Evolutionary conservation across 2,888 invertebrate genomes (phyloP), one percentile per base, ranked within the genome.

Genomic region (Formica aserva): DNA sequence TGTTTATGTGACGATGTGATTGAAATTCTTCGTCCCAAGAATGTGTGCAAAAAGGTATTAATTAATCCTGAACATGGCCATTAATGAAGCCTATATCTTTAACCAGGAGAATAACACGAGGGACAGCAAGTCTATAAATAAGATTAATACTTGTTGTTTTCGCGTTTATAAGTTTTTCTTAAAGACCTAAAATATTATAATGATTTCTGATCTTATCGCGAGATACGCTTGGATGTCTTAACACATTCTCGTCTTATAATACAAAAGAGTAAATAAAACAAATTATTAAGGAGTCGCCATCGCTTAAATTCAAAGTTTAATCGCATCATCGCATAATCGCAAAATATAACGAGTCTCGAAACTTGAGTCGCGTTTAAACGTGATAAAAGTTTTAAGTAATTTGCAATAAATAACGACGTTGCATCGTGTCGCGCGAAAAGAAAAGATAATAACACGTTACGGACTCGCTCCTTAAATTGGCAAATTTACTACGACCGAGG

Each of bases 21-120:
- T 52, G 65, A 76, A 74, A 62, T n/a, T 74, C 48, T 35, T 76
- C 18, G 65, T 35, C 26, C 2, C 66, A 35, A 71, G 78, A 69
- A 78, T 78, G 60, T 57, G 71, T 78, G 69, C n/a, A 57, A 57
- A 32, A 78, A 60, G 60, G 57, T 78, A 78, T 78, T 78, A 78
- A 78, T 78, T 69, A 71, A 45, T 60, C 78, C 32, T 13, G 57
- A 78, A 45, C 22, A 45, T 57, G 41, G 22, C 60, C 41, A 57
- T 60, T 78, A 78, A 78, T 67, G 22, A 45, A 60, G 29, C 55
- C 29, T n/a, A 26, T 26, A 77, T 57, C 71, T 41, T 41, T 32
- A 57, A 45, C 22, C 38, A 60, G 29, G 69, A 69, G 69, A 55
- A 67, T 55, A 66, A 77, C 57, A 69, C 55, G 55, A 66, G 26